Evolutionary conservation across 2,888 invertebrate genomes (phyloP).

Genomic region (Acanthosepion pharaonis): DNA sequence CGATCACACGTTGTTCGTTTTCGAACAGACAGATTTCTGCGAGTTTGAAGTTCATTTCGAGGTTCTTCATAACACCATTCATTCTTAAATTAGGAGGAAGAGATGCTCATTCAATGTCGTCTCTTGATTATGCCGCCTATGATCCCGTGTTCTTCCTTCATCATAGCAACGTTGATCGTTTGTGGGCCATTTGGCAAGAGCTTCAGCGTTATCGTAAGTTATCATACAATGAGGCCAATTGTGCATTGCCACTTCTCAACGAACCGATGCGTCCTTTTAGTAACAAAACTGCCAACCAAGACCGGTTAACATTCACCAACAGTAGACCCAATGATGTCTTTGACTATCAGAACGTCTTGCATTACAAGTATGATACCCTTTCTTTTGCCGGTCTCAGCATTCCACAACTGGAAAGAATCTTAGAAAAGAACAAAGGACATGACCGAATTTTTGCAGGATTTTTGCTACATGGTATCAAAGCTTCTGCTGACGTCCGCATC

Average conservation of each 20-base stretch:
- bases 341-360: slow-evolving; percentile 50
- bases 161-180: slow-evolving; percentile 48
- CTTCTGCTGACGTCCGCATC: slow-evolving; percentile 48
- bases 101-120: slow-evolving; percentile 43
- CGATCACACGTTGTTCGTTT: slow-evolving; percentile 43
- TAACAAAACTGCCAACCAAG: slow-evolving; percentile 48
- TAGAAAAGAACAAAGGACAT: background rate
- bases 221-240: slow-evolving; percentile 51
- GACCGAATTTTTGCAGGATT: slow-evolving; percentile 49
- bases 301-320: slow-evolving; percentile 49
- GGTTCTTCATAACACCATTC: slow-evolving; percentile 49
- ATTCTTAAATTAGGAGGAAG: slow-evolving; percentile 48
- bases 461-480: slow-evolving; percentile 47
- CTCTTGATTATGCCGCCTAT: slow-evolving; percentile 48
- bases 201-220: slow-evolving; percentile 50
- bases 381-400: slow-evolving; percentile 53
- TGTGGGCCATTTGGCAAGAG: slow-evolving; percentile 55
- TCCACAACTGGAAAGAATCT: slow-evolving; percentile 50
- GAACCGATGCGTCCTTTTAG: slow-evolving; percentile 51
- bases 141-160: slow-evolving; percentile 49
- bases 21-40: slow-evolving; percentile 49
- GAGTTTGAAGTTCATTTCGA: slow-evolving; percentile 50
- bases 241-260: slow-evolving; percentile 51
- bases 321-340: slow-evolving; percentile 51
- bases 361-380: slow-evolving; percentile 49